A percentile compares a stretch with the other conserved stretches of the same genome.
Evolutionary conservation across 1,140 invertebrate species (phyloP).

Genomic region (Planococcus citri): DNA sequence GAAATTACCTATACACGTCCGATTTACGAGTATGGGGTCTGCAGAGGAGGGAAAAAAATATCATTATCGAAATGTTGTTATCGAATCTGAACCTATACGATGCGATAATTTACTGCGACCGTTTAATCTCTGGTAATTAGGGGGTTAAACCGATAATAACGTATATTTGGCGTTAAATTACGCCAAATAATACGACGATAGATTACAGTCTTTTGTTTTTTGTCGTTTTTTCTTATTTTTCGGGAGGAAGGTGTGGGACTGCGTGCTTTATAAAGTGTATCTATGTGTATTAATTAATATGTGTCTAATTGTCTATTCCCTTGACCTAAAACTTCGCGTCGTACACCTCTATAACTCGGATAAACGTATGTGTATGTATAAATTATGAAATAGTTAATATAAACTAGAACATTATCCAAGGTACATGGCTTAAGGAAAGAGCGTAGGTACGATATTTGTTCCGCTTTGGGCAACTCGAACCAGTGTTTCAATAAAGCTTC

Average conservation of each 20-base stretch:
- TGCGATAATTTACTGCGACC: background rate
- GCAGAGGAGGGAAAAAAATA: too few species aligned
- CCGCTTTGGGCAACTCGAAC: conserved; percentile 1
- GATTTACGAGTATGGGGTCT: too few species aligned
- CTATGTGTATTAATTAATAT: conserved; percentile 12
- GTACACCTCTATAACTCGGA: background rate
- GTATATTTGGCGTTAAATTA: conserved; percentile 3
- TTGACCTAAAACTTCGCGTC: conserved; percentile 19
- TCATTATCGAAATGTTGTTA: too few species aligned
- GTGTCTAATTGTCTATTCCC: conserved; percentile 4
- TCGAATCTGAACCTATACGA: too few species aligned
- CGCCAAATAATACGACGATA: background rate
- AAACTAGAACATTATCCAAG: conserved; percentile 19
- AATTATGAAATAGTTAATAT: conserved; percentile 19
- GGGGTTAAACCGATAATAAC: background rate
- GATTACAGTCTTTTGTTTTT: conserved; percentile 1
- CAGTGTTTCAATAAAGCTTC: background rate
- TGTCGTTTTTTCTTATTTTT: background rate
- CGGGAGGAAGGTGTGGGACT: conserved; percentile 6
- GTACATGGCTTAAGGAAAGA: conserved; percentile 9
- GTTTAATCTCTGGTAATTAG: background rate
- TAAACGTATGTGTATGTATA: too few species aligned
- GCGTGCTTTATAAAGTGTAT: too few species aligned
- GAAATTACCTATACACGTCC: too few species aligned
- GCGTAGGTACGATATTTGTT: conserved; percentile 8